phyloP scores from a whole-genome alignment of 2,888 invertebrate species.

The Sinhomidia bicolor region DNA sequence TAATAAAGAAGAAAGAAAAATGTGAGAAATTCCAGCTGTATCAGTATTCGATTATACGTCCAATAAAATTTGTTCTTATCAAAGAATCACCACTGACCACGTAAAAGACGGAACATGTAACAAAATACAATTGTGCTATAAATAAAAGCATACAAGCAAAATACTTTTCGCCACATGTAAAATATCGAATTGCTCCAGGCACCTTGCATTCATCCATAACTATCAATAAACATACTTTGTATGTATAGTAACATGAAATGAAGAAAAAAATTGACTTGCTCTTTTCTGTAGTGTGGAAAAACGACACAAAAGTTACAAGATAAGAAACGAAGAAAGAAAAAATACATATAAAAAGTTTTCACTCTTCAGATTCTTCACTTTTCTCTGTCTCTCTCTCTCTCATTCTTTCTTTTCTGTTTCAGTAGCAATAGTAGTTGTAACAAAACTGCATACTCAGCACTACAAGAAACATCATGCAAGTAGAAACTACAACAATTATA shows the following conservation, averaged over 20 bases:
- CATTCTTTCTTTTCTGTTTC: no score
- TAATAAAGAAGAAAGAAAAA: no score
- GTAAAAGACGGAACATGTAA: conserved; percentile 41
- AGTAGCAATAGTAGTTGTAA: not conserved
- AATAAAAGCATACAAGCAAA: not conserved
- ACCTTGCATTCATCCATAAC: conserved; percentile 29
- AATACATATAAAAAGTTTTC: conserved; percentile 11
- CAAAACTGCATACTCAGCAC: conserved; percentile 67
- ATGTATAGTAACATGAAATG: not conserved
- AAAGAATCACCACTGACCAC: not conserved
- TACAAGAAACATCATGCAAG: conserved; percentile 50
- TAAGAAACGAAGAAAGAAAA: conserved; percentile 17
- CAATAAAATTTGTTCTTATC: not conserved
- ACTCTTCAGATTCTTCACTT: conserved; percentile 22
- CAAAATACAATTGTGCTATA: not conserved
- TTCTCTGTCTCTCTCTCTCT: not conserved
- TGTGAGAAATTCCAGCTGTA: conserved; percentile 23
- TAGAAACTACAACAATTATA: conserved; percentile 69
- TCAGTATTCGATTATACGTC: not conserved
- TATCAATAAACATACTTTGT: not conserved
- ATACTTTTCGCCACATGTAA: conserved; percentile 6
- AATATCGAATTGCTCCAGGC: conserved; percentile 53
- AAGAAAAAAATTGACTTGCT: conserved; percentile 26
- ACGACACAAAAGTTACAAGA: conserved; percentile 31
- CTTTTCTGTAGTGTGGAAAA: conserved; percentile 23